Conservation (phyloP, 2,113 vertebrate genomes). For the rabbit (Oryctolagus cuniculus) region DNA sequence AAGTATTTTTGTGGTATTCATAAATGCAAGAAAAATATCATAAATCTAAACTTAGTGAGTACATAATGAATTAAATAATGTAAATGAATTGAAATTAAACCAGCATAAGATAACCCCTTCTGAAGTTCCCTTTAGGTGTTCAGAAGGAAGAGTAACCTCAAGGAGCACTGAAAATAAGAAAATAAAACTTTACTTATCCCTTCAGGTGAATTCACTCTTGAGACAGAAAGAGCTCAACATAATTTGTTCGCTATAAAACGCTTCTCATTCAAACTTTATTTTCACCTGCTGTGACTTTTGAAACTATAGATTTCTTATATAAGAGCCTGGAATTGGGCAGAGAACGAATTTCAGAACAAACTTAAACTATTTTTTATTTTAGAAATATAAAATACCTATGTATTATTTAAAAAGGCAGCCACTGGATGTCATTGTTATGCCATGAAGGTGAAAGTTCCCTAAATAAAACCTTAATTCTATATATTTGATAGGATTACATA, state of each 20-base stretch:
- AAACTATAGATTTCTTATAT: conserved; percentile 47
- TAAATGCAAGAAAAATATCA: conserved; percentile 63
- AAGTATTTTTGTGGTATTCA: conserved; percentile 57
- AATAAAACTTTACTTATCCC: conserved; percentile 65
- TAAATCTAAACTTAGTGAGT: conserved; percentile 56
- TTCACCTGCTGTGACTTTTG: background rate
- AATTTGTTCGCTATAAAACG: conserved; percentile 36
- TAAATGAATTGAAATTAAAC: conserved; percentile 65
- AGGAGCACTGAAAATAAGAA: conserved; percentile 72
- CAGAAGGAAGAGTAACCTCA: conserved; percentile 63
- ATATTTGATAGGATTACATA: conserved; percentile 17
- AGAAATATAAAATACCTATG: conserved; percentile 46
- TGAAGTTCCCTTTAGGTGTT: conserved; percentile 41
- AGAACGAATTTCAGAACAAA: conserved; percentile 34
- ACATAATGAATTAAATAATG: conserved; percentile 63
- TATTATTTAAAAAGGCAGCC: conserved; percentile 80
- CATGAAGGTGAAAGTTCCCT: conserved; percentile 44
- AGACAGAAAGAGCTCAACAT: conserved; percentile 49
- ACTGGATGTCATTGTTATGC: conserved; percentile 86
- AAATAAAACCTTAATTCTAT: conserved; percentile 47
- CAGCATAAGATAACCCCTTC: background rate
- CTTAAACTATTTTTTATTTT: conserved; percentile 55
- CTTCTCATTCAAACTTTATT: conserved; percentile 37
- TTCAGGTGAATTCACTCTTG: conserved; percentile 67
- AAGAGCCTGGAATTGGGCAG: conserved; percentile 24